Evolutionary conservation across 2,797 vertebrate genomes (phyloP).

Genomic region (Amblyopsis hoosieri): DNA sequence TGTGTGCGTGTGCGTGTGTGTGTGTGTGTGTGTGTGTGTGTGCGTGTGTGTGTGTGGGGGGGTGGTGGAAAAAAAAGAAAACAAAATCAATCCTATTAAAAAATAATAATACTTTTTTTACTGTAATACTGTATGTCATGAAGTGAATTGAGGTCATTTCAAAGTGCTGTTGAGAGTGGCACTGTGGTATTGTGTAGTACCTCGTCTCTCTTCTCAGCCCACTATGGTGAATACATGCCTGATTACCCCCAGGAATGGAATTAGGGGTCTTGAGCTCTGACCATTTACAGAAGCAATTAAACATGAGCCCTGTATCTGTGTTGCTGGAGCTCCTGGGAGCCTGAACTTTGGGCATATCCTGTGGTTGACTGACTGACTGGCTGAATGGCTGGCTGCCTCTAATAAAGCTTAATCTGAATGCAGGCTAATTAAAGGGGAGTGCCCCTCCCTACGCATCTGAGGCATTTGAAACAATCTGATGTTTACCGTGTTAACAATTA

Average conservation of each 20-base stretch:
- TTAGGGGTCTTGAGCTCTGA: constrained; percentile 77
- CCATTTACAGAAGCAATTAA: constrained; percentile 86
- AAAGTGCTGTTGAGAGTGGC: constrained; percentile 31
- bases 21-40: constrained; percentile 17
- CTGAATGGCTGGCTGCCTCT: constrained; percentile 62
- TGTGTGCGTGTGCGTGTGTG: neutral
- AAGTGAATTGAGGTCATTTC: constrained; percentile 42
- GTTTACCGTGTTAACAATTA: constrained; percentile 75
- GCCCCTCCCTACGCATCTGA: constrained; percentile 47
- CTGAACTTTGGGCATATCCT: constrained; percentile 77
- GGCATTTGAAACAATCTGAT: constrained; percentile 72
- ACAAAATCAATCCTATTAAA: constrained; percentile 59
- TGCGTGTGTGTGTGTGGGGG: neutral
- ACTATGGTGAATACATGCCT: constrained; percentile 73
- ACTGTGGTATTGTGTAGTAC: constrained; percentile 30
- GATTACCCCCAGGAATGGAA: constrained; percentile 80
- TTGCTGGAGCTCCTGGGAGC: constrained; percentile 70
- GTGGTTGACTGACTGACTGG: constrained; percentile 61
- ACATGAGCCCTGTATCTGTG: constrained; percentile 75
- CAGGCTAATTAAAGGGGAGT: constrained; percentile 80
- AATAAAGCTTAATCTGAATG: constrained; percentile 78
- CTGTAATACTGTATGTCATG: constrained; percentile 34
- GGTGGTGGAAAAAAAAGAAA: constrained; percentile 31
- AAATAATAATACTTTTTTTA: constrained; percentile 27
- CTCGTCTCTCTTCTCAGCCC: constrained; percentile 30